Conservation (phyloP, 2,888 invertebrate genomes). For the Calephelis perditalis region DNA sequence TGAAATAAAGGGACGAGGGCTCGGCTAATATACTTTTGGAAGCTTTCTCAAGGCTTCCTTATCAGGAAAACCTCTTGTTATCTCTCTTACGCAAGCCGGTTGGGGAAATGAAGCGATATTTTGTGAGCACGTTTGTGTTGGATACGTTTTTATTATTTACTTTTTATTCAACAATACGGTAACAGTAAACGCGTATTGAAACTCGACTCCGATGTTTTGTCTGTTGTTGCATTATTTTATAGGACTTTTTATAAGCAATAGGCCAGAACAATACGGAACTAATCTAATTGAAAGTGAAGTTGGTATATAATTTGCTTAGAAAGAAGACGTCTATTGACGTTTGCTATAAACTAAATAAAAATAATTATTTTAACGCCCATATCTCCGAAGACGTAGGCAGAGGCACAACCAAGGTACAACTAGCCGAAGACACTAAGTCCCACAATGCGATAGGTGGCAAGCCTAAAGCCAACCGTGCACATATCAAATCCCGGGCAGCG, state of each 20-base stretch:
- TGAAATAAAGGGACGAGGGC: slow-evolving; percentile 37
- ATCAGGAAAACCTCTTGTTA: slow-evolving; percentile 43
- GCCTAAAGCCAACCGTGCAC: no score
- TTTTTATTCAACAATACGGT: slow-evolving; percentile 18
- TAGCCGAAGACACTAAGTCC: no score
- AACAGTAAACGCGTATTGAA: slow-evolving; percentile 9
- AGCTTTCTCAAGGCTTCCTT: slow-evolving; percentile 40
- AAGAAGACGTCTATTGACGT: no score
- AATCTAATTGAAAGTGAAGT: no score
- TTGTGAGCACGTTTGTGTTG: slow-evolving; percentile 24
- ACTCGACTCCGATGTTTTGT: neutral
- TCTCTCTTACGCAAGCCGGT: slow-evolving; percentile 37
- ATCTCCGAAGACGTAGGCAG: no score
- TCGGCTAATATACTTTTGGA: slow-evolving; percentile 44
- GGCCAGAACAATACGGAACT: no score
- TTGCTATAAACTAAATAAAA: no score
- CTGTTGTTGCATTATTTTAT: neutral
- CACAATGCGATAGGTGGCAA: no score
- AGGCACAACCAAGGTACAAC: no score
- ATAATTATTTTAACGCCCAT: no score
- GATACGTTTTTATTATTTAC: slow-evolving; percentile 18
- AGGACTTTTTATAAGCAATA: neutral
- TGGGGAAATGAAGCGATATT: slow-evolving; percentile 35
- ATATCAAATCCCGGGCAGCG: no score
- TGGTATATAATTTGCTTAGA: no score